Evolutionary conservation across 2,888 invertebrate species (phyloP).

Genomic region (Epiblema foenella): DNA sequence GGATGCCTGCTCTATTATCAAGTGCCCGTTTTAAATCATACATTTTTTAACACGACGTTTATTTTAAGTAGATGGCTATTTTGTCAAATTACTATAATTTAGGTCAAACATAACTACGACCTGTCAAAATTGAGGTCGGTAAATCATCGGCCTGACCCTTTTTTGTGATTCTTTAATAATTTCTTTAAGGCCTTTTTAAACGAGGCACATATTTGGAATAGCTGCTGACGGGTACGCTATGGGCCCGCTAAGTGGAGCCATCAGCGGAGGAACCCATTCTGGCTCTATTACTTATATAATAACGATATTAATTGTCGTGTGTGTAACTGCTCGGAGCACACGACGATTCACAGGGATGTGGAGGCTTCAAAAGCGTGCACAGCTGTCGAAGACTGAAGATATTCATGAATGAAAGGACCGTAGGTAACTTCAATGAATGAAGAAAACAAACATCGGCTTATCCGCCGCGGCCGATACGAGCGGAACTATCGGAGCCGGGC

Average conservation of each 20-base stretch:
- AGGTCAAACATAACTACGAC: slow-evolving; percentile 79
- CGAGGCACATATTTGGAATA: slow-evolving; percentile 78
- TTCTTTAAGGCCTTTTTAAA: slow-evolving; percentile 83
- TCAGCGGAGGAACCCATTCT: slow-evolving; percentile 13
- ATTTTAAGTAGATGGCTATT: slow-evolving; percentile 81
- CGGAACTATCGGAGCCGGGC: slow-evolving; percentile 57
- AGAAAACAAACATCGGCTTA: slow-evolving; percentile 39
- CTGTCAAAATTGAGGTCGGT: slow-evolving; percentile 83
- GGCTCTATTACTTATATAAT: slow-evolving; percentile 21
- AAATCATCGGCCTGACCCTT: slow-evolving; percentile 79
- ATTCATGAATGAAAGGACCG: slow-evolving; percentile 35
- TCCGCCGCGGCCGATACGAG: slow-evolving; percentile 37
- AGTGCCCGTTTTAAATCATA: slow-evolving; percentile 63
- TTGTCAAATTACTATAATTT: slow-evolving; percentile 84
- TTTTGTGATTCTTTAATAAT: slow-evolving; percentile 79
- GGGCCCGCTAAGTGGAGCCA: slow-evolving; percentile 56
- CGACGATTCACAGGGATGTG: not conserved
- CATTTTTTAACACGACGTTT: slow-evolving; percentile 68
- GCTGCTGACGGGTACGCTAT: slow-evolving; percentile 73
- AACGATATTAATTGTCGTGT: slow-evolving; percentile 24
- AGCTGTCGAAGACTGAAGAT: slow-evolving; percentile 8
- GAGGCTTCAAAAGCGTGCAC: not conserved
- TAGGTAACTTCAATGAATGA: slow-evolving; percentile 35
- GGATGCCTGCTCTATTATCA: slow-evolving; percentile 70
- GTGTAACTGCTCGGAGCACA: not conserved